A percentile compares a stretch with the other conserved stretches of the same genome.
Evolutionary conservation across 2,113 vertebrate genomes (phyloP).

Genomic region (Perca fluviatilis): DNA sequence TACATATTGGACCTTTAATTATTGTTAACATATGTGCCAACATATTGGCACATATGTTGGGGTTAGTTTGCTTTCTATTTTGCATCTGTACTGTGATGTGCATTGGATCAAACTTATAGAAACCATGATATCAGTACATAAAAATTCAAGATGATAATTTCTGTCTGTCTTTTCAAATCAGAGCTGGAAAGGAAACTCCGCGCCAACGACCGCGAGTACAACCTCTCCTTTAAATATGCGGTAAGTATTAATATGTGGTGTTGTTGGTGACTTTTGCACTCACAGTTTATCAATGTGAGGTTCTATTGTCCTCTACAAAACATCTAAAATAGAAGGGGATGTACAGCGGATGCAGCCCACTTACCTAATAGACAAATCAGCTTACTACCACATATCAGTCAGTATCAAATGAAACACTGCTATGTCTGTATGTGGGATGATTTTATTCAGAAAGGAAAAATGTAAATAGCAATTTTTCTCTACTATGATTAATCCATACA

Average conservation of each 20-base stretch:
- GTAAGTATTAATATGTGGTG: constrained; percentile 82
- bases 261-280: background rate
- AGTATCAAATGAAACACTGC: background rate
- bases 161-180: constrained; percentile 57
- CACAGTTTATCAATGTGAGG: background rate
- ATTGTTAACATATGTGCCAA: too few relatives aligned
- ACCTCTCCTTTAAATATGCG: constrained; percentile 90
- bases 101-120: background rate
- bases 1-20: too few relatives aligned
- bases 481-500: background rate
- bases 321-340: background rate
- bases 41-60: too few relatives aligned
- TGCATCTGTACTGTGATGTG: background rate
- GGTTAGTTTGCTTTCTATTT: too few relatives aligned
- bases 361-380: background rate
- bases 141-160: background rate
- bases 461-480: background rate
- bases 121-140: too few relatives aligned
- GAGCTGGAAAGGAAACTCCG: constrained; percentile 90
- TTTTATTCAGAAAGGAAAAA: background rate
- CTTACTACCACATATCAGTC: background rate
- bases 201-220: constrained; percentile 92
- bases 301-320: background rate
- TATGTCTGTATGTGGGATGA: too few relatives aligned
- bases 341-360: background rate